These are phyloP conservation scores for Caenorhabditis imperialis DNA, from an alignment of 2,888 invertebrate species.

Conservation along the genomic window DNA sequence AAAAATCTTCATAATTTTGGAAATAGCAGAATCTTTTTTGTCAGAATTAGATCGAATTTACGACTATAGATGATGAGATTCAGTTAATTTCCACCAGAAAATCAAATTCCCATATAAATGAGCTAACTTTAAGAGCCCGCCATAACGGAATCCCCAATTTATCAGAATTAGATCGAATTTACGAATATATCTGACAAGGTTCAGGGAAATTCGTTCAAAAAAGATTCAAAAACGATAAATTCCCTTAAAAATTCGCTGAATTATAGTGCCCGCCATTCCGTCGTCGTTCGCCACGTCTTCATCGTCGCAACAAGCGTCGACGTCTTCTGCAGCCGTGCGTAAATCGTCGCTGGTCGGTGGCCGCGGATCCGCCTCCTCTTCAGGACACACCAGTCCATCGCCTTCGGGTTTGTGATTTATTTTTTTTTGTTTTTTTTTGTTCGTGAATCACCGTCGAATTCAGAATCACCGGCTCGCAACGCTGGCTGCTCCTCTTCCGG, in stretches of 20 bases:
- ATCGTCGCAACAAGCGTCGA: no score
- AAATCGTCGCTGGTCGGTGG: conserved; percentile 61
- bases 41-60: no score
- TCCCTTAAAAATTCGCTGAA: neutral
- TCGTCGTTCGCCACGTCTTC: conserved; percentile 9
- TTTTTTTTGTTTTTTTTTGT: conserved; percentile 3
- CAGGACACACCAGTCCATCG: conserved; percentile 61
- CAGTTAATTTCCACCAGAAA: no score
- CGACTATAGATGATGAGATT: no score
- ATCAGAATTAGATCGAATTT: no score
- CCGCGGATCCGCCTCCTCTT: conserved; percentile 58
- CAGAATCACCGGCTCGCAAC: conserved; percentile 60
- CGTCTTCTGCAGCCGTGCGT: conserved; percentile 16
- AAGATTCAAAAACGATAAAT: neutral
- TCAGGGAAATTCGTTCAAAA: conserved; percentile 2
- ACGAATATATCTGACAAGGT: neutral
- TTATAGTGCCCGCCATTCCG: conserved; percentile 29
- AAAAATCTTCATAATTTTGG: no score
- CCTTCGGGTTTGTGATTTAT: no score
- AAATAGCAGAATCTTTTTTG: no score
- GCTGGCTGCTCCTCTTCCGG: conserved; percentile 51
- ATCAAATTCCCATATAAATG: no score
- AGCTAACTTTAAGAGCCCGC: no score
- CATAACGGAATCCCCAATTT: no score
- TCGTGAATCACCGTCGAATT: neutral